These are phyloP conservation scores for Archaeoteleia sp. DNA, from an alignment of 2,888 invertebrate genomes.

Conservation along the genomic window DNA sequence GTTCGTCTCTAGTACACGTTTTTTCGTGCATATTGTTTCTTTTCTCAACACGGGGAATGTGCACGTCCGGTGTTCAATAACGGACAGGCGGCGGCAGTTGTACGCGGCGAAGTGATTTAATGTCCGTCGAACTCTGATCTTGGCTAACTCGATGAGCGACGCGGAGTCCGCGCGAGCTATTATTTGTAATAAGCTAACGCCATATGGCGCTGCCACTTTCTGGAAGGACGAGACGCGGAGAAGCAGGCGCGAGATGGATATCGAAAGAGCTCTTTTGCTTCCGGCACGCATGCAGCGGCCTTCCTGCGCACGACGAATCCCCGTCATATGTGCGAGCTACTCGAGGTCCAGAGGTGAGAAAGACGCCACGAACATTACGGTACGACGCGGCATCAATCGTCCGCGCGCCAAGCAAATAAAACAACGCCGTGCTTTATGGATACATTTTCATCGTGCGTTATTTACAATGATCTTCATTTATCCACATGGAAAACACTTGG, in stretches of 20 bases:
- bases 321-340: conserved; percentile 42
- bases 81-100: conserved; percentile 8
- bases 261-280: conserved; percentile 41
- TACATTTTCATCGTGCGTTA: no score
- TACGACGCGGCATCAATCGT: no score
- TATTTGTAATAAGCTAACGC: conserved; percentile 49
- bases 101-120: conserved; percentile 40
- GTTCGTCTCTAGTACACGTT: no score
- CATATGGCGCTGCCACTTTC: conserved; percentile 45
- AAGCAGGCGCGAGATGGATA: conserved; percentile 45
- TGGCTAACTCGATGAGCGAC: conserved; percentile 34
- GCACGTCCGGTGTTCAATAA: no score
- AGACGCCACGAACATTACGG: conserved; percentile 12
- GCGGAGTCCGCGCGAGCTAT: conserved; percentile 33
- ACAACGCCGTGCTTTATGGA: no score
- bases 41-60: no score
- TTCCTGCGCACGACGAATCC: conserved; percentile 22
- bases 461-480: no score
- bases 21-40: no score
- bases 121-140: conserved; percentile 52
- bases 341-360: conserved; percentile 47
- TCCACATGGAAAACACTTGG: no score
- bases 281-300: conserved; percentile 39
- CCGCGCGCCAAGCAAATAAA: no score
- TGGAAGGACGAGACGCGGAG: conserved; percentile 20